A percentile compares a stretch with the other conserved stretches of the same genome.
phyloP scores from a whole-genome alignment of 2,888 invertebrate species.

The Metopia argyrocephala region DNA sequence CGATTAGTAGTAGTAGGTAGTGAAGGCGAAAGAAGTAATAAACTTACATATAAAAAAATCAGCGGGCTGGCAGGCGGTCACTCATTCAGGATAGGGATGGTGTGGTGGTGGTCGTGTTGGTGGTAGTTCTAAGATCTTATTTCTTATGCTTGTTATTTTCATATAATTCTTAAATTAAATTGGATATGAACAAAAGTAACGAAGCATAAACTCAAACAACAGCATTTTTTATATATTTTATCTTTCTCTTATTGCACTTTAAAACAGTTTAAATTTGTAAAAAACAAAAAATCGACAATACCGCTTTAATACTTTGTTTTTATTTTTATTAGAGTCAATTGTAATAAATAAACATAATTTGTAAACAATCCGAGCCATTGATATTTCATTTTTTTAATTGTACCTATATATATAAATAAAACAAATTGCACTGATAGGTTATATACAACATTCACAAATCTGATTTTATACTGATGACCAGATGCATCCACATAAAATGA shows the following conservation, averaged over 20 bases:
- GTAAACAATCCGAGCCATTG: background rate
- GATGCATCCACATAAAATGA: slow-evolving; percentile 51
- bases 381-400: slow-evolving; percentile 11
- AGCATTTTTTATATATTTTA: slow-evolving; percentile 31
- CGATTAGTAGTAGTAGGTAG: slow-evolving; percentile 43
- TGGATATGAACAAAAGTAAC: slow-evolving; percentile 51
- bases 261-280: background rate
- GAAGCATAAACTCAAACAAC: slow-evolving; percentile 17
- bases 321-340: background rate
- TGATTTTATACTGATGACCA: slow-evolving; percentile 15
- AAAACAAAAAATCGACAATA: slow-evolving; percentile 5
- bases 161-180: slow-evolving; percentile 43
- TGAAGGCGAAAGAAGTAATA: slow-evolving; percentile 35
- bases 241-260: slow-evolving; percentile 42
- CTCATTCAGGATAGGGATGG: slow-evolving; percentile 45
- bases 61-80: slow-evolving; percentile 46
- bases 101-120: slow-evolving; percentile 33
- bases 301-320: background rate
- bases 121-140: slow-evolving; percentile 36
- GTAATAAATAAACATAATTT: background rate
- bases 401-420: slow-evolving; percentile 62
- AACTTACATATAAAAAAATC: slow-evolving; percentile 53
- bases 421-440: slow-evolving; percentile 44
- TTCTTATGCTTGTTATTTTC: slow-evolving; percentile 29
- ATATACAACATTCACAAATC: slow-evolving; percentile 66